Base-by-base conservation (phyloP, 2,888 invertebrate genomes). In the Tenthredo distinguenda region DNA sequence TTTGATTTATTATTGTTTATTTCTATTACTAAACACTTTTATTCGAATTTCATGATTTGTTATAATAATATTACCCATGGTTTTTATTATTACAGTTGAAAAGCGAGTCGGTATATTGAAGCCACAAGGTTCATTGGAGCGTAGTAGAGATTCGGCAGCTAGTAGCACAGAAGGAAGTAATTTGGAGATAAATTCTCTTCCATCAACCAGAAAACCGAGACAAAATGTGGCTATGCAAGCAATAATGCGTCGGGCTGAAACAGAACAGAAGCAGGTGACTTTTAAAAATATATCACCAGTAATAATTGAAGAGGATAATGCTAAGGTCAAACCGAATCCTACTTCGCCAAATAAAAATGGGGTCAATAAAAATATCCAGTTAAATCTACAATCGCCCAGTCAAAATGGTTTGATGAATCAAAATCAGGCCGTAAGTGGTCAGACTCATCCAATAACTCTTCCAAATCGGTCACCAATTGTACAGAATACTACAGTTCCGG, bases 221-320 rank as follows among this genome's bases (percentile, higher is more conserved):
- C 97, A 97, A 91, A 98, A 97, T 93, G 96, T 97, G 74, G 97
- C 97, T 0, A 96, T 98, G 95, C 96, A 96, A 86, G 96, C 96
- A 87, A 96, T 97, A 90, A 95, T 96, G 94, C 94, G 96, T 87
- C 96, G 96, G 87, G 96, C 96, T 88, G 96, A 96, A 91, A 96
- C 96, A 88, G 95, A 94, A 74, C 96, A 96, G 90, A 96, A 96
- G 92, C 96, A 96, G 94, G 92, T 92, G 58, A 92, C 92, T 10
- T 93, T 93, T 43, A 92, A 91, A 83, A 93, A 93, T 79, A 87
- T 91, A 9, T 92, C 93, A 0, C 93, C 93, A 1, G 89, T 91
- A 26, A 89, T 90, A 37, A 87, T 90, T 5, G 92, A 91, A 55
- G 91, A 92, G 81, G 87, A 89, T 21, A 79, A 55, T 68, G 26